Percentiles rank a stretch among this genome's conserved stretches.
phyloP scores from a whole-genome alignment of 2,113 vertebrate genomes.

The Strix uralensis region DNA sequence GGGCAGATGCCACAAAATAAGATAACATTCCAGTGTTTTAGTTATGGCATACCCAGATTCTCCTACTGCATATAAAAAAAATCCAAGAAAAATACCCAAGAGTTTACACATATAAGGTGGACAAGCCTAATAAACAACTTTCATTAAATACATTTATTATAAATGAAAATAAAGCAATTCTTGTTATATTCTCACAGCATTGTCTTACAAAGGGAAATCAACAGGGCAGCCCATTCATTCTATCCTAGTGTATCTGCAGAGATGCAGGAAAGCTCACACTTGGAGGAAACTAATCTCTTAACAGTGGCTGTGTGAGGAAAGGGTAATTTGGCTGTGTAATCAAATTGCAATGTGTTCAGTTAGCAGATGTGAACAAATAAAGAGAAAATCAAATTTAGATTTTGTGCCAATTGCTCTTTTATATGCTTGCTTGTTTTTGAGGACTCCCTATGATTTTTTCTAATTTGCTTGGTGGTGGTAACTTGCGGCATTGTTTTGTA shows the following conservation, averaged over 20 bases:
- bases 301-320: conserved; percentile 34
- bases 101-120: not conserved
- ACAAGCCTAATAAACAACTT: not conserved
- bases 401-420: conserved; percentile 62
- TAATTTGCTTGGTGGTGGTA: conserved; percentile 42
- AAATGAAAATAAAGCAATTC: not conserved
- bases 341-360: conserved; percentile 71
- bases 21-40: not conserved
- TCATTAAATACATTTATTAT: not conserved
- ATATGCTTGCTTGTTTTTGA: conserved; percentile 63
- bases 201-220: not conserved
- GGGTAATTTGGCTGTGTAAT: conserved; percentile 71
- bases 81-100: not conserved
- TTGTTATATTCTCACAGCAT: not conserved
- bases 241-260: conserved; percentile 12
- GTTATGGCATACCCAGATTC: not conserved
- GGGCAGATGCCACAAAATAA: not conserved
- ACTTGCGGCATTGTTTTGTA: not conserved
- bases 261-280: conserved; percentile 47
- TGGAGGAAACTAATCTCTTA: conserved; percentile 49
- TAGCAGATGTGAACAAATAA: conserved; percentile 77
- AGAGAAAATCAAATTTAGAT: conserved; percentile 47
- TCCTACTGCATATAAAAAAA: not conserved
- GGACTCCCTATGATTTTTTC: conserved; percentile 62
- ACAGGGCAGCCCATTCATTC: not conserved